Percentiles rank a stretch among this genome's conserved stretches.
Evolutionary conservation across 1,140 invertebrate genomes (phyloP).

Genomic region (Zophobas atratus): DNA sequence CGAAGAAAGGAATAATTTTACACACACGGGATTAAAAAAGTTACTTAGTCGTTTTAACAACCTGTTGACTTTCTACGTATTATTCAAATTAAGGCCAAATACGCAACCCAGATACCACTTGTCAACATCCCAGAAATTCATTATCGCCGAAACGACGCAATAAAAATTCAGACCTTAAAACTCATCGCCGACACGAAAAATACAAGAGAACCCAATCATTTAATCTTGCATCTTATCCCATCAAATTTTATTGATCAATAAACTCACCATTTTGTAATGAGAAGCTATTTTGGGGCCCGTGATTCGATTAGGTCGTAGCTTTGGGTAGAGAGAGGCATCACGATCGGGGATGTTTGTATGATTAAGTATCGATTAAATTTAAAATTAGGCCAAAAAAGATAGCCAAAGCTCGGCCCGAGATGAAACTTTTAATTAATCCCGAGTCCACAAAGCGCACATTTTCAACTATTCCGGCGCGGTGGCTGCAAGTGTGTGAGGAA

Average conservation of each 20-base stretch:
- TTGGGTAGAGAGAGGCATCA: neutral
- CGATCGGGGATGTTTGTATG: conserved; percentile 1
- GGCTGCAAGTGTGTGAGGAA: no score
- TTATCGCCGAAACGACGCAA: neutral
- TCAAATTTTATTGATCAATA: conserved; percentile 35
- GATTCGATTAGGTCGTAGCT: conserved; percentile 4
- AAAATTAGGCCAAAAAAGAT: conserved; percentile 4
- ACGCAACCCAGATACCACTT: neutral
- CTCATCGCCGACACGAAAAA: neutral
- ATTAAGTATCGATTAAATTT: conserved; percentile 20
- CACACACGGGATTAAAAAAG: no score
- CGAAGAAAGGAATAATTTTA: no score
- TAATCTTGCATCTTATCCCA: neutral
- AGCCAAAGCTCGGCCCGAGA: neutral
- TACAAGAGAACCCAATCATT: neutral
- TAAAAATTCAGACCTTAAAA: neutral
- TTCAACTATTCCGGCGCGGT: neutral
- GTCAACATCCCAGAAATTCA: neutral
- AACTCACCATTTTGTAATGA: conserved; percentile 25
- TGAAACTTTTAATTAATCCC: conserved; percentile 17
- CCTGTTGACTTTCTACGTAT: no score
- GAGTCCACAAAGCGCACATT: neutral
- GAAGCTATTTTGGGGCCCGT: conserved; percentile 14
- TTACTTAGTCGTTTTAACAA: no score
- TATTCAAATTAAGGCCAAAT: no score